phyloP scores from a whole-genome alignment of 2,888 invertebrate species.

The Xestia rhomboidea region DNA sequence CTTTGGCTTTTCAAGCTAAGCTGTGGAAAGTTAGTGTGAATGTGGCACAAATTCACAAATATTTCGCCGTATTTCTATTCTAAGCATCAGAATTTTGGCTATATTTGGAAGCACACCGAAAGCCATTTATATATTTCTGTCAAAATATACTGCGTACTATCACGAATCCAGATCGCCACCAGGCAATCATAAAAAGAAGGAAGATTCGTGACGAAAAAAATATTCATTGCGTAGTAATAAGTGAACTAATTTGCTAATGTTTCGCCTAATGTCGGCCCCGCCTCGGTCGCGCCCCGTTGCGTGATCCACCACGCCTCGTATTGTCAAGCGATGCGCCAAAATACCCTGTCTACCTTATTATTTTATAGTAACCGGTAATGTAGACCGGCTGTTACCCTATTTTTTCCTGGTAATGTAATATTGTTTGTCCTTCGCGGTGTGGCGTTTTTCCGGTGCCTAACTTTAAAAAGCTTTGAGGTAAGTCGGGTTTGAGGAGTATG shows the following conservation, averaged over 20 bases:
- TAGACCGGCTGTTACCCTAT: slow-evolving; percentile 30
- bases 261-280: slow-evolving; percentile 62
- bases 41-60: neutral
- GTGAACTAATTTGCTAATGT: slow-evolving; percentile 69
- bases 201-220: slow-evolving; percentile 49
- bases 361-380: slow-evolving; percentile 53
- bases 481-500: neutral
- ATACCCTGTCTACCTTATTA: slow-evolving; percentile 42
- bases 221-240: slow-evolving; percentile 39
- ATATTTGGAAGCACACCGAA: slow-evolving; percentile 10
- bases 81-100: neutral
- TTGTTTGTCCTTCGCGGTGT: slow-evolving; percentile 15
- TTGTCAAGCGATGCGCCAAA: slow-evolving; percentile 62
- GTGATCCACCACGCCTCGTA: slow-evolving; percentile 61
- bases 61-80: neutral
- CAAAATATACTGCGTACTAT: neutral
- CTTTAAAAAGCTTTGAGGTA: neutral
- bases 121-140: neutral
- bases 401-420: slow-evolving; percentile 15
- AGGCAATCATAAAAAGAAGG: slow-evolving; percentile 36
- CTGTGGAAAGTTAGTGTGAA: neutral
- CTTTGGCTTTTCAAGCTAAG: slow-evolving; percentile 6
- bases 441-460: slow-evolving; percentile 5
- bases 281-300: slow-evolving; percentile 67
- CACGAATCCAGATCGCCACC: slow-evolving; percentile 33